A percentile compares a stretch with the other conserved stretches of the same genome.
phyloP scores from a whole-genome alignment of 2,113 vertebrate genomes.

The Callocephalon fimbriatum region DNA sequence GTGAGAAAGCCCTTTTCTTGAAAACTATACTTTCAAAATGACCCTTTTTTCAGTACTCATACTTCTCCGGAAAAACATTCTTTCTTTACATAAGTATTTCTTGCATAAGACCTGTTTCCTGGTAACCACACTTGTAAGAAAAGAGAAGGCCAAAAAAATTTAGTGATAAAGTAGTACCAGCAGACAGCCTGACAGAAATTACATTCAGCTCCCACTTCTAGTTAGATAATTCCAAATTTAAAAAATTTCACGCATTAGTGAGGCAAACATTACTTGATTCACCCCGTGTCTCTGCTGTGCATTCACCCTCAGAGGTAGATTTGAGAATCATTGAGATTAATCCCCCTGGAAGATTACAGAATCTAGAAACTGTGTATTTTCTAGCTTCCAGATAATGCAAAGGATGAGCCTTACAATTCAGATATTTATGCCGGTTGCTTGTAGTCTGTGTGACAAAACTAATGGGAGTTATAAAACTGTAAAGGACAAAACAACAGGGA shows the following conservation, averaged over 20 bases:
- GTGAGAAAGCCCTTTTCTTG: not conserved
- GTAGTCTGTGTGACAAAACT: not conserved
- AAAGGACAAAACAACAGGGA: not conserved
- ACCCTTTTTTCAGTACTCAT: not conserved
- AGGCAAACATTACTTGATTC: not conserved
- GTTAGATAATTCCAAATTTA: not conserved
- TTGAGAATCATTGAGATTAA: not conserved
- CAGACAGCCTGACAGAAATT: not conserved
- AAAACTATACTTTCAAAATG: not conserved
- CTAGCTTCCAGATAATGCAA: not conserved
- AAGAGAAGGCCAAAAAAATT: not conserved
- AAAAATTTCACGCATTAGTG: not conserved
- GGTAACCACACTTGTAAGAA: not conserved
- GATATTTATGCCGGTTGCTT: not conserved
- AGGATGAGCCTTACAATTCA: not conserved
- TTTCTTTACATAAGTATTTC: not conserved
- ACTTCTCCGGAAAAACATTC: not conserved
- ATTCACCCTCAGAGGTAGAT: not conserved
- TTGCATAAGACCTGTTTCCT: not conserved
- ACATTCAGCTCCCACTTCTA: not conserved
- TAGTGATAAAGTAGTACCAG: not conserved
- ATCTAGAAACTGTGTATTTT: not conserved
- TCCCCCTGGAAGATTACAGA: not conserved
- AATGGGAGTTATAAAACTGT: not conserved
- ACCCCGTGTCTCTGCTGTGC: not conserved